Conservation (phyloP, 30 jellyfish, hydroid and myxozoan species). For the Hydra vulgaris region DNA sequence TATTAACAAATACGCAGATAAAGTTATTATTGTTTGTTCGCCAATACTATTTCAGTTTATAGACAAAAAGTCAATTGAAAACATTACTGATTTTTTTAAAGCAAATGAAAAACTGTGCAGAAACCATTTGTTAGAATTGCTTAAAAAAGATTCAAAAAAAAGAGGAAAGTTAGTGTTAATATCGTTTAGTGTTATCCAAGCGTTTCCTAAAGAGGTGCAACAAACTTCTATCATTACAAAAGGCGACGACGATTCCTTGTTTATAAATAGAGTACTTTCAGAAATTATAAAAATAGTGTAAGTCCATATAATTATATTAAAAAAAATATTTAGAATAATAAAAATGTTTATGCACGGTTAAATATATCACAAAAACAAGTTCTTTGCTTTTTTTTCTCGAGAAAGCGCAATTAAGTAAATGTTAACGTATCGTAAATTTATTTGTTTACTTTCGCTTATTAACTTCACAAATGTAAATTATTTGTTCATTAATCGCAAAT, state of each 20-base stretch:
- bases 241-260: not conserved
- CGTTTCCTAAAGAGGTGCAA: conserved; percentile 1
- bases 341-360: too few relatives aligned
- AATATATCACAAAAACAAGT: too few relatives aligned
- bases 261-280: not conserved
- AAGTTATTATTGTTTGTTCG: conserved; percentile 4
- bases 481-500: too few relatives aligned
- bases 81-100: conserved; percentile 8
- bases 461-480: too few relatives aligned
- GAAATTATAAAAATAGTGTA: not conserved
- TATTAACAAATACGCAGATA: conserved; percentile 2
- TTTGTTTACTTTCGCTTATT: too few relatives aligned
- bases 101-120: not conserved
- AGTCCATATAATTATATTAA: not conserved
- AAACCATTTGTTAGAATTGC: not conserved
- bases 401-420: too few relatives aligned
- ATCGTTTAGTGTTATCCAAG: conserved; percentile 1
- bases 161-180: not conserved
- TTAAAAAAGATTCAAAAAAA: conserved; percentile 16
- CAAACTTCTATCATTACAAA: conserved; percentile 1
- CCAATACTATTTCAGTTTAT: not conserved
- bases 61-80: conserved; percentile 6
- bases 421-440: too few relatives aligned
- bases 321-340: too few relatives aligned
- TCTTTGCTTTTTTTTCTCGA: too few relatives aligned